Conservation (phyloP, 1,140 invertebrate genomes). For the Vollenhovia emeryi region DNA sequence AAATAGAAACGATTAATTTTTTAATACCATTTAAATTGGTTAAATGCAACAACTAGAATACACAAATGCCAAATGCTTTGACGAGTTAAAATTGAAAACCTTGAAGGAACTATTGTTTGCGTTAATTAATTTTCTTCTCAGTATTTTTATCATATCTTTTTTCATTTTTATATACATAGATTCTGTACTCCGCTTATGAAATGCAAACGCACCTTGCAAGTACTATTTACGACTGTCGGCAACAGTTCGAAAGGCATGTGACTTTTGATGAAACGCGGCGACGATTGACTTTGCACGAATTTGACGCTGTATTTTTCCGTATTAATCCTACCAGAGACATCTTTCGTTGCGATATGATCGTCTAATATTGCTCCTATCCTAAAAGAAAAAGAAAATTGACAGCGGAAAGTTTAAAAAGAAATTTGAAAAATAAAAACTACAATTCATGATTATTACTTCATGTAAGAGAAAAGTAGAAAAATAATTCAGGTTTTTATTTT, state of each 20-base stretch:
- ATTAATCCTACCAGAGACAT: not conserved
- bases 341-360: not conserved
- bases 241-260: constrained; percentile 89
- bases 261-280: constrained; percentile 88
- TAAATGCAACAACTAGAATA: not conserved
- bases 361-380: not conserved
- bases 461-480: not conserved
- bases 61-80: not conserved
- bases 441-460: not conserved
- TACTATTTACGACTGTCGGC: constrained; percentile 85
- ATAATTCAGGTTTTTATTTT: not conserved
- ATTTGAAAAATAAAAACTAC: too few relatives aligned
- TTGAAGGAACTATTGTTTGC: not conserved
- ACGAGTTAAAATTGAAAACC: not conserved
- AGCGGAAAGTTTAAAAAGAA: too few relatives aligned
- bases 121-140: not conserved
- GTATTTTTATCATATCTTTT: not conserved
- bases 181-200: not conserved
- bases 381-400: not conserved
- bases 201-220: constrained; percentile 65
- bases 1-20: not conserved
- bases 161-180: not conserved
- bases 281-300: constrained; percentile 42
- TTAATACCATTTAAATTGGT: not conserved
- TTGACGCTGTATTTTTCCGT: not conserved